Evolutionary conservation across 2,888 invertebrate genomes (phyloP), one percentile per base, ranked within the genome.

Genomic region (Portevinia maculata): DNA sequence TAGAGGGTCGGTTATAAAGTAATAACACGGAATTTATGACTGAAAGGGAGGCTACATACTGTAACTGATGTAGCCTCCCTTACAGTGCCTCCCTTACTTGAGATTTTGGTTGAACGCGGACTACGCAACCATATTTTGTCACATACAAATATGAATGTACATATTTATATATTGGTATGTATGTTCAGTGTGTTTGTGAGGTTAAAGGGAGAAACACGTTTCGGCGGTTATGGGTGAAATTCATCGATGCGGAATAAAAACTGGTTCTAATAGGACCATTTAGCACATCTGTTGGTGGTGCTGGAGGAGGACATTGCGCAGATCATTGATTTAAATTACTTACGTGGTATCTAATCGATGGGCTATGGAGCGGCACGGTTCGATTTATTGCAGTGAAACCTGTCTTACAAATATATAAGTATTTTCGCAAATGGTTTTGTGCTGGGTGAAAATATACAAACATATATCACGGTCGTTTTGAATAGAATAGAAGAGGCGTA

Each of bases 1-100:
- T 74, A 74, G 74, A 57, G 57, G 74, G 64, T 74, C 57, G 74
- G 64, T 74, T 74, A 74, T 74, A 74, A 74, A 74, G 74, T 74
- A 74, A 74, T 74, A 74, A 57, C 57, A 65, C 8, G 30, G 64
- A 64, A 74, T 74, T 74, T 74, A 74, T 74, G 64, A 39, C 24
- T 65, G 39, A 32, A 64, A 34, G 13, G 39, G 62, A 34, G 19
- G 17, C 30, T 39, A 28, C 15, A 70, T 9, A 11, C n/a, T n/a
- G n/a, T n/a, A n/a, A n/a, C n/a, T n/a, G n/a, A n/a, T n/a, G n/a
- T n/a, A n/a, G n/a, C n/a, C n/a, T n/a, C n/a, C n/a, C n/a, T n/a
- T n/a, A n/a, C n/a, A n/a, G n/a, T n/a, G n/a, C n/a, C n/a, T n/a
- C n/a, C n/a, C n/a, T n/a, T n/a, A n/a, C n/a, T 34, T 0, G 4